Evolutionary conservation across 2,113 vertebrate genomes (phyloP), one percentile per base, ranked within the genome.

Genomic region (Epinephelus fuscoguttatus): DNA sequence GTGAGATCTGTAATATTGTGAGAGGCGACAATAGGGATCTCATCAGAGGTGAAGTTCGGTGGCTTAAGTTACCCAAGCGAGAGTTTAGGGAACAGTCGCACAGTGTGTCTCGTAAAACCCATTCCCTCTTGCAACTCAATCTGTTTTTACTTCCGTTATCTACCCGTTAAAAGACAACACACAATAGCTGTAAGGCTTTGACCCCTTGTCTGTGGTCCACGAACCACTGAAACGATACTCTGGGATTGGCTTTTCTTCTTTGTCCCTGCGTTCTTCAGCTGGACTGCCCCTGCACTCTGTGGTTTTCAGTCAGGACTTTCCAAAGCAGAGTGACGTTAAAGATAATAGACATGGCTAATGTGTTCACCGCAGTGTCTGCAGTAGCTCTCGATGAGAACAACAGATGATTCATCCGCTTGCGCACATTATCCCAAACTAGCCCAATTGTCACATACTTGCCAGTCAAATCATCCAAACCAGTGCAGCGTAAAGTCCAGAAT

Each of bases 61-160:
- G 81, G 86, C 75, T 92, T 85, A 45, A 81, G 78, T 94, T 93
- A 84, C 92, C 50, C 72, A 70, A 75, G 82, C 87, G 75, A 88
- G 75, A 89, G 77, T 80, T 81, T 71, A 66, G 76, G 53, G 80
- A 92, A 89, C 77, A 85, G 49, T 82, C 10, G 12, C 37, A 21
- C 70, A 56, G 80, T 84, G 75, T 76, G 56, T 79, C 79, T 84
- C 1, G 27, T 42, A 81, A 75, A 77, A 81, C 25, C 49, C n/a
- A 30, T 55, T 72, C 75, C 78, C 57, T 67, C 25, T 27, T 72
- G 89, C 78, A 92, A 93, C 74, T 61, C 33, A 47, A 91, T 84
- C 84, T 78, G 81, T 81, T 85, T 91, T 86, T 47, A 80, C 83
- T 81, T 87, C 81, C 42, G 78, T 87, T 87, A 90, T 92, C 92